Conservation (phyloP, 2,113 vertebrate genomes). For the Danio rerio region GRCz12tu NC_133176.1:14068501-14069000, state of each 20-base stretch:
- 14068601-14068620: slow-evolving; percentile 40
- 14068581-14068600: slow-evolving; percentile 35
- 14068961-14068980: not conserved
- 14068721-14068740: slow-evolving; percentile 53
- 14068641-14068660: slow-evolving; percentile 32
- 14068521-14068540: slow-evolving; percentile 29
- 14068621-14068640: slow-evolving; percentile 42
- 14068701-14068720: slow-evolving; percentile 12
- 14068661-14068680: slow-evolving; percentile 31
- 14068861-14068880: slow-evolving; percentile 14
- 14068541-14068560: slow-evolving; percentile 11
- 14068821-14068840: slow-evolving; percentile 12
- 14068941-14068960: not conserved
- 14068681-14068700: slow-evolving; percentile 16
- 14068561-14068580: slow-evolving; percentile 13
- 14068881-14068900: slow-evolving; percentile 13
- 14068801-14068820: slow-evolving; percentile 6
- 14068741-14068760: slow-evolving; percentile 46
- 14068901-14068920: slow-evolving; percentile 24
- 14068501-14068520: slow-evolving; percentile 36
- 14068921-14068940: slow-evolving; percentile 14
- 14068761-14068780: not conserved
- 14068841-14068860: slow-evolving; percentile 1
- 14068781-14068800: not conserved
- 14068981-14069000: not conserved